phyloP scores from a whole-genome alignment of 2,797 vertebrate species.

The Chromobotia macracanthus region DNA sequence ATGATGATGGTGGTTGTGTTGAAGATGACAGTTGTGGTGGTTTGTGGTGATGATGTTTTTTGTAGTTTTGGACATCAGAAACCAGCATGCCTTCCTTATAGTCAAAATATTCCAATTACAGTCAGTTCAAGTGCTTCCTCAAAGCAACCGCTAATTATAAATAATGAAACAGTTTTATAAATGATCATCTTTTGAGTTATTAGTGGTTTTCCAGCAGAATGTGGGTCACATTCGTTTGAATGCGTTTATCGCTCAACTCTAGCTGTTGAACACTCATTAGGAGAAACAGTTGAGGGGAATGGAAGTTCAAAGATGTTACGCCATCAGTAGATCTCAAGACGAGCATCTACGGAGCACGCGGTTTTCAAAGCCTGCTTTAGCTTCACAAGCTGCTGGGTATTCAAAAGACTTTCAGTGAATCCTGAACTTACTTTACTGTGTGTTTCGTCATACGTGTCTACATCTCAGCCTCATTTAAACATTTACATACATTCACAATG shows the following conservation, averaged over 20 bases:
- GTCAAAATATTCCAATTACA: constrained; percentile 7
- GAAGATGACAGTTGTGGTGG: background rate
- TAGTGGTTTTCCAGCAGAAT: constrained; percentile 74
- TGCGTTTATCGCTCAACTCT: constrained; percentile 58
- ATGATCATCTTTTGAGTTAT: constrained; percentile 73
- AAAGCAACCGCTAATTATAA: constrained; percentile 73
- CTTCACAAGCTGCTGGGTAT: constrained; percentile 11
- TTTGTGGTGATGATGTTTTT: background rate
- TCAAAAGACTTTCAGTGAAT: background rate
- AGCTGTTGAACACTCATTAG: constrained; percentile 44
- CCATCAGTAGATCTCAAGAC: constrained; percentile 15
- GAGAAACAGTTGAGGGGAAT: constrained; percentile 17
- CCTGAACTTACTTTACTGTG: constrained; percentile 10
- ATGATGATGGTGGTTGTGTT: background rate
- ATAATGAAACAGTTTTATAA: constrained; percentile 76
- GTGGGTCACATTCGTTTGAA: constrained; percentile 76
- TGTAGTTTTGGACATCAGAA: constrained; percentile 12
- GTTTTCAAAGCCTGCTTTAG: background rate
- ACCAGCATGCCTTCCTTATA: constrained; percentile 3
- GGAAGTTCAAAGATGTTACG: constrained; percentile 24
- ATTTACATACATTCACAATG: constrained; percentile 9
- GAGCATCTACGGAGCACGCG: background rate
- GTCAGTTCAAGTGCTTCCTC: constrained; percentile 28
- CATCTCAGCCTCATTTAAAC: background rate
- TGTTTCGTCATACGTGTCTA: constrained; percentile 7